A percentile compares a stretch with the other conserved stretches of the same genome.
These are phyloP conservation scores for Zaprionus camerounensis DNA, from an alignment of 1,140 invertebrate species.

Conservation along the genomic window DNA sequence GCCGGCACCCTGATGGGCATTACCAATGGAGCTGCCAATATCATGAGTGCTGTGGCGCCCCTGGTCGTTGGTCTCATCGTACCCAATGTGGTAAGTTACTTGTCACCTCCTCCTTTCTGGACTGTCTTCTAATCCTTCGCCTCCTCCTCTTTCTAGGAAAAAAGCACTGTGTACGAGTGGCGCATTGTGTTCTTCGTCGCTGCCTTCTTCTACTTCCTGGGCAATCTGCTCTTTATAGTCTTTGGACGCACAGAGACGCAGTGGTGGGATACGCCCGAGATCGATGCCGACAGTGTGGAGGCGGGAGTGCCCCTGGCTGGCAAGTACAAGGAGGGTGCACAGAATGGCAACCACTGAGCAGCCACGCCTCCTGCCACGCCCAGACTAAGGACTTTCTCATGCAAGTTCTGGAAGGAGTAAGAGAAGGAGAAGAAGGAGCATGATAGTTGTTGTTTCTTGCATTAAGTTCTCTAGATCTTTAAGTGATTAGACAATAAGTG, in stretches of 20 bases:
- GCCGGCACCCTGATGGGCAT: conserved; percentile 89
- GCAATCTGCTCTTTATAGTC: conserved; percentile 89
- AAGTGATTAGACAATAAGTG: conserved; percentile 39
- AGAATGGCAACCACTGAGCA: conserved; percentile 14
- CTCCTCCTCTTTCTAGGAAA: conserved; percentile 33
- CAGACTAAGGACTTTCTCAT: conserved; percentile 32
- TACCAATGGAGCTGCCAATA: conserved; percentile 90
- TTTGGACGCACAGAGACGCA: conserved; percentile 88
- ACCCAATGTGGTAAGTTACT: conserved; percentile 86
- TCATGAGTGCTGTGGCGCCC: conserved; percentile 90
- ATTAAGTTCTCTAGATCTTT: conserved; percentile 54
- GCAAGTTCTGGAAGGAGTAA: not conserved
- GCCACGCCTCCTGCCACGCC: not conserved
- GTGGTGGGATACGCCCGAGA: conserved; percentile 86
- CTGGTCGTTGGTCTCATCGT: conserved; percentile 87
- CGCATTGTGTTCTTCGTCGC: conserved; percentile 90
- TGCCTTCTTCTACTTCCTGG: conserved; percentile 88
- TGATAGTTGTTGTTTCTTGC: conserved; percentile 56
- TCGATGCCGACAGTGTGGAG: conserved; percentile 54
- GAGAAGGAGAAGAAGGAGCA: not conserved
- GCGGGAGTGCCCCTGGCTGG: conserved; percentile 53
- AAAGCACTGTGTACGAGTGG: conserved; percentile 86
- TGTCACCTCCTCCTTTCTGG: not conserved
- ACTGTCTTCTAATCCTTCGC: not conserved
- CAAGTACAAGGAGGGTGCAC: conserved; percentile 29